Conservation (phyloP, 2,113 vertebrate species). For the Nesospiza acunhae region DNA sequence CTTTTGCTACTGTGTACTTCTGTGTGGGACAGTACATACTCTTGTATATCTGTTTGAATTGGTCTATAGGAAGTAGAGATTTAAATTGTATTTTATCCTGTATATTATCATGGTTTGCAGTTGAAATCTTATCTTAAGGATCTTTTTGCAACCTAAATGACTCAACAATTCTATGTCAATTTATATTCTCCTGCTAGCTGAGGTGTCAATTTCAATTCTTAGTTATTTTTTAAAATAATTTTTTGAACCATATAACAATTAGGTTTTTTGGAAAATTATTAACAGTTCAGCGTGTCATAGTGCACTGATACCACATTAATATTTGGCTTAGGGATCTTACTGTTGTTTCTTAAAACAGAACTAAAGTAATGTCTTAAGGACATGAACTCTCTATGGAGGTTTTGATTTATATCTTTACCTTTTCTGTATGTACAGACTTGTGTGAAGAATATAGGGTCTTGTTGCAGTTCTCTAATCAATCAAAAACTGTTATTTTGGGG, state of each 20-base stretch:
- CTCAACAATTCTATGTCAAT: neutral
- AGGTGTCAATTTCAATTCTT: neutral
- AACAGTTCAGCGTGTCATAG: neutral
- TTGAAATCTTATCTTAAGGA: neutral
- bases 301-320: neutral
- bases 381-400: neutral
- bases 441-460: neutral
- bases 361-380: neutral
- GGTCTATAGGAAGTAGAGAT: neutral
- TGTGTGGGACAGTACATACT: neutral
- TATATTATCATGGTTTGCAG: neutral
- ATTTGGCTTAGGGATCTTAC: neutral
- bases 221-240: neutral
- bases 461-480: neutral
- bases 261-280: rapidly evolving
- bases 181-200: neutral
- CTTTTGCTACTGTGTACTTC: neutral
- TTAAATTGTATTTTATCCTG: neutral
- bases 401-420: neutral
- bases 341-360: neutral
- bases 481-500: neutral
- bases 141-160: neutral
- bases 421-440: neutral
- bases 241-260: neutral
- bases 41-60: neutral